Conservation (phyloP, 2,888 invertebrate genomes). For the Aphodius granarius region DNA sequence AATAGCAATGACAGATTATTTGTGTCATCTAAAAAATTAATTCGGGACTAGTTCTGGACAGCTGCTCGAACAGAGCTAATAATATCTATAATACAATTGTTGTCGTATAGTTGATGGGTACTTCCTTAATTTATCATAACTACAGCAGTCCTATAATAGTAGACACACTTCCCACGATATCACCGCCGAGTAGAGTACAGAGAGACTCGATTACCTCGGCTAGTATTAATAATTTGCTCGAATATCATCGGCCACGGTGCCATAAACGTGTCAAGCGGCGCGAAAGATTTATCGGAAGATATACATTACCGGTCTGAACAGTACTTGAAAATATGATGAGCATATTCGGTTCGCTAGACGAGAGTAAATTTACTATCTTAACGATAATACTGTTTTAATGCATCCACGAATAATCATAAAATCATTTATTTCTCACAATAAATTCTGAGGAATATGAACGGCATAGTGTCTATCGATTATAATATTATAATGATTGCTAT, state of each 20-base stretch:
- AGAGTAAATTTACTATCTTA: not conserved
- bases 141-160: not conserved
- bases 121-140: not conserved
- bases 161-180: not conserved
- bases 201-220: not conserved
- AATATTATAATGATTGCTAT: too few species aligned
- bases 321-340: not conserved
- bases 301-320: not conserved
- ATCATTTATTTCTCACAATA: not conserved
- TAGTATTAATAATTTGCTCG: not conserved
- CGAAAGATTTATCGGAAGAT: not conserved
- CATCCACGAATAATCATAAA: not conserved
- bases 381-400: not conserved
- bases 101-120: not conserved
- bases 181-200: not conserved
- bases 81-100: not conserved
- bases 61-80: too few species aligned
- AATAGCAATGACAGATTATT: too few species aligned
- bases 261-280: not conserved
- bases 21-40: too few species aligned
- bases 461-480: not conserved
- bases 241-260: not conserved
- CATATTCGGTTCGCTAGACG: not conserved
- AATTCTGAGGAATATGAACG: not conserved
- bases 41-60: too few species aligned